Percentiles rank a stretch among this genome's conserved stretches.
These are phyloP conservation scores for Lasius fuliginosus DNA, from an alignment of 2,888 invertebrate genomes.

Conservation along the genomic window DNA sequence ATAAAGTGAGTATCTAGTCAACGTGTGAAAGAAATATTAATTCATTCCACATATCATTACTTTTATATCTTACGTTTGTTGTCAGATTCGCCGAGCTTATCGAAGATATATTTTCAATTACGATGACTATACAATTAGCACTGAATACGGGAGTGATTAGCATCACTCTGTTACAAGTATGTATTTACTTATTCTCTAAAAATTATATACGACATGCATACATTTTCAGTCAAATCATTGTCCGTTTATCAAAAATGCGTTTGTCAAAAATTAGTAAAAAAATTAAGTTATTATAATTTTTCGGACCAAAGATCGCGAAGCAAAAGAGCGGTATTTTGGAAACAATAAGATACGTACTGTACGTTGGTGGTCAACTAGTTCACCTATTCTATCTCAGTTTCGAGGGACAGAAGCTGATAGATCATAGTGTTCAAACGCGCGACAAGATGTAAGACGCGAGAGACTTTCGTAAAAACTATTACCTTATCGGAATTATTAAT, in stretches of 20 bases:
- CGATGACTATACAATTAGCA: slow-evolving; percentile 37
- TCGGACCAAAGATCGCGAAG: background rate
- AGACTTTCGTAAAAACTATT: background rate
- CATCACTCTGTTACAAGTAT: slow-evolving; percentile 47
- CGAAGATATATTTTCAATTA: slow-evolving; percentile 38
- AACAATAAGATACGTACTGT: slow-evolving; percentile 10
- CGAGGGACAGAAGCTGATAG: slow-evolving; percentile 56
- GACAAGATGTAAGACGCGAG: slow-evolving; percentile 35
- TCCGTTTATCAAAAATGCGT: background rate
- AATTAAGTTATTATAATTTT: background rate
- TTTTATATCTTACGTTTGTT: background rate
- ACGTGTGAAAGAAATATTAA: background rate
- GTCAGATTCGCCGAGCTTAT: slow-evolving; percentile 41
- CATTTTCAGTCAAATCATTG: background rate
- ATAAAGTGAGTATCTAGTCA: slow-evolving; percentile 42
- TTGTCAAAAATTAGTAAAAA: background rate
- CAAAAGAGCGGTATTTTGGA: slow-evolving; percentile 3
- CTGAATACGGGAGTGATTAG: slow-evolving; percentile 48
- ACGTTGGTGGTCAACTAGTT: slow-evolving; percentile 42
- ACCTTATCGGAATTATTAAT: background rate
- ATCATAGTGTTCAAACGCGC: background rate
- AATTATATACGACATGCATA: background rate
- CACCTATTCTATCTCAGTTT: slow-evolving; percentile 58
- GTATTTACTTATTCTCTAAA: background rate
- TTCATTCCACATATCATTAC: background rate